These are phyloP conservation scores for Geotrupes spiniger DNA, from an alignment of 2,888 invertebrate genomes.

Conservation along the genomic window DNA sequence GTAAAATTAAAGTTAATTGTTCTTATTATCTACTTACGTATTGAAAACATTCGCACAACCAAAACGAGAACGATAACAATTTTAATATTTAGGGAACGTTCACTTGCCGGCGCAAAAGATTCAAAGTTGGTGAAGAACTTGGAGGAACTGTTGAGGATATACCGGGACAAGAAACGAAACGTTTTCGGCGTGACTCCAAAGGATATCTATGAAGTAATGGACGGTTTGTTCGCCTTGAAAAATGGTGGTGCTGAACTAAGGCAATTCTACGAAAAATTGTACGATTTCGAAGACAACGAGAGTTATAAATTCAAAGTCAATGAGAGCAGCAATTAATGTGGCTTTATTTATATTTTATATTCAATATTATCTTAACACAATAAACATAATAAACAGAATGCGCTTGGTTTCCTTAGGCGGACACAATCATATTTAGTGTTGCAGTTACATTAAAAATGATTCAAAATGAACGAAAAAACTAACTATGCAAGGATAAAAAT, in stretches of 20 bases:
- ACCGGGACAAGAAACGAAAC: constrained; percentile 8
- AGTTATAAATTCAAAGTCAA: neutral
- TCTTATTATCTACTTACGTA: too few species aligned
- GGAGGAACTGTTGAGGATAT: constrained; percentile 5
- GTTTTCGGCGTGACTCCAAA: constrained; percentile 4
- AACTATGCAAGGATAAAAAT: too few species aligned
- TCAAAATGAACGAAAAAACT: too few species aligned
- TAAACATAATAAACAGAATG: too few species aligned
- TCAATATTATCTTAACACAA: too few species aligned
- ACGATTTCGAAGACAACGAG: constrained; percentile 7
- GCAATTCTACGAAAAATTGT: constrained; percentile 14
- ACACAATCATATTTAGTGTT: too few species aligned
- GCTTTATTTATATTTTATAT: too few species aligned
- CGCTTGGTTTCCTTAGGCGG: too few species aligned
- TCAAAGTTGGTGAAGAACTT: neutral
- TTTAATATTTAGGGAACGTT: neutral
- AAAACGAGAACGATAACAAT: too few species aligned
- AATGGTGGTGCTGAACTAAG: constrained; percentile 10
- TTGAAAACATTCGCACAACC: too few species aligned
- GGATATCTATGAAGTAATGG: constrained; percentile 12
- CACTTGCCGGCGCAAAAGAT: neutral
- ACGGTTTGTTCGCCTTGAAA: constrained; percentile 7
- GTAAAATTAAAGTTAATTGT: neutral
- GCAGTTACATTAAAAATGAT: too few species aligned
- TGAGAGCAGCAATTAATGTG: too few species aligned